Evolutionary conservation across 2,888 invertebrate genomes (phyloP).

Genomic region (Caenorhabditis sp.): DNA sequence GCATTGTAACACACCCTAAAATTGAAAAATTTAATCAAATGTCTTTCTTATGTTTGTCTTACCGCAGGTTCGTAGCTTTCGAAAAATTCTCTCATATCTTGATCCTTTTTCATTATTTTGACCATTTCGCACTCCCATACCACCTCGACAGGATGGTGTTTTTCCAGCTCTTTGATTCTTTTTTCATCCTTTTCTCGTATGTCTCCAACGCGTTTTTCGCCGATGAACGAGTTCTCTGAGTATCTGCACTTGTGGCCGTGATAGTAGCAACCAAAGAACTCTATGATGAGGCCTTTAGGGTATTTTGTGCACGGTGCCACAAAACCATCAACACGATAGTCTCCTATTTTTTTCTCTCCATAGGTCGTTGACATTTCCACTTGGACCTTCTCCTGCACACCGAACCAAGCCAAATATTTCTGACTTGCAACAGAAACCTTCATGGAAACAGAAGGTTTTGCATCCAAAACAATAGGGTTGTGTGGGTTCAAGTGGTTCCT

Average conservation of each 20-base stretch:
- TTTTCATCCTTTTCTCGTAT: conserved; percentile 2
- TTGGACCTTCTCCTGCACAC: not conserved
- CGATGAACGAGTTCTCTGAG: not conserved
- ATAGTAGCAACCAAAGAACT: conserved; percentile 9
- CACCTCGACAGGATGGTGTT: not conserved
- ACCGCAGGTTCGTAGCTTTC: not conserved
- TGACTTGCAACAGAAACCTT: not conserved
- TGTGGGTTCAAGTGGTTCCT: not conserved
- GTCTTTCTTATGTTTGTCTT: not conserved
- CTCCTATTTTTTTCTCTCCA: conserved; percentile 2
- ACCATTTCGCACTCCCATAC: conserved; percentile 10
- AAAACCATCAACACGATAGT: conserved; percentile 28
- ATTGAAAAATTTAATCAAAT: not conserved
- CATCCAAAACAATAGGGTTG: conserved; percentile 1
- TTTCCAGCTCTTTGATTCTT: not conserved
- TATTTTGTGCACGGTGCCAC: conserved; percentile 43
- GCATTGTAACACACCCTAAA: not conserved
- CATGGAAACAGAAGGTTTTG: not conserved
- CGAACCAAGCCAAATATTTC: conserved; percentile 14
- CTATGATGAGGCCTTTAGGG: conserved; percentile 37
- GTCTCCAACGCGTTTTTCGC: not conserved
- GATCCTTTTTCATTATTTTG: not conserved
- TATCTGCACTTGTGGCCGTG: conserved; percentile 5
- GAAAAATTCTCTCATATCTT: conserved; percentile 9
- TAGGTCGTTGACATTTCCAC: conserved; percentile 4